Evolutionary conservation across 2,113 vertebrate genomes (phyloP), one percentile per base, ranked within the genome.

Genomic region (Dipodomys stephensi): DNA sequence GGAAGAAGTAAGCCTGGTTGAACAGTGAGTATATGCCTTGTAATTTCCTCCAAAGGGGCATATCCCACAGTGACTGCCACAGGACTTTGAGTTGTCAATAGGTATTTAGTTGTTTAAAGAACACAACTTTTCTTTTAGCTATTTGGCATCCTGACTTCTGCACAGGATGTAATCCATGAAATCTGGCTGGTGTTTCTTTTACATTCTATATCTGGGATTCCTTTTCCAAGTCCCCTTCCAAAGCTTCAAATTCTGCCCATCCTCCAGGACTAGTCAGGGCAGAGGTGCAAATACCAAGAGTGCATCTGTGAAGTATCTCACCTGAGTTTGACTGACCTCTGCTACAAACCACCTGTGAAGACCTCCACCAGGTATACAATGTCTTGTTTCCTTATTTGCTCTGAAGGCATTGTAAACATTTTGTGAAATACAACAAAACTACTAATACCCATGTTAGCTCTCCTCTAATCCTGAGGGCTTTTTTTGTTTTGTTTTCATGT

Each of bases 361-460:
- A 57, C 44, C 46, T 91, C 67, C 2, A 16, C 35, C 53, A 80
- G 65, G 65, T 57, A 69, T 12, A 49, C 49, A 84, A 39, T 64
- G 15, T 62, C 32, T 76, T 71, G 60, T 88, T 87, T 92, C 39
- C 27, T 82, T 35, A 53, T 83, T 73, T 95, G n/a, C 53, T 85
- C 92, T 84, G 60, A 8, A 46, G 25, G 88, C 90, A 69, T 92
- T 94, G 88, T 85, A 62, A 78, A 49, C 67, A 83, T 57, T 91
- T 46, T 28, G 60, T 76, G 73, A 87, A 95, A 92, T 80, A 78
- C 49, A 69, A 82, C 39, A 83, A 67, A 90, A 92, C 19, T 87
- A 74, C n/a, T 69, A 76, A 32, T 35, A 35, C 89, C 62, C 39
- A 49, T 79, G 67, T 87, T 94, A 71, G 60, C 62, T 72, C 53